Percentiles rank a stretch among this genome's conserved stretches.
Conservation (phyloP, 30 jellyfish, hydroid and myxozoan species). For the Pelagia noctiluca region DNA sequence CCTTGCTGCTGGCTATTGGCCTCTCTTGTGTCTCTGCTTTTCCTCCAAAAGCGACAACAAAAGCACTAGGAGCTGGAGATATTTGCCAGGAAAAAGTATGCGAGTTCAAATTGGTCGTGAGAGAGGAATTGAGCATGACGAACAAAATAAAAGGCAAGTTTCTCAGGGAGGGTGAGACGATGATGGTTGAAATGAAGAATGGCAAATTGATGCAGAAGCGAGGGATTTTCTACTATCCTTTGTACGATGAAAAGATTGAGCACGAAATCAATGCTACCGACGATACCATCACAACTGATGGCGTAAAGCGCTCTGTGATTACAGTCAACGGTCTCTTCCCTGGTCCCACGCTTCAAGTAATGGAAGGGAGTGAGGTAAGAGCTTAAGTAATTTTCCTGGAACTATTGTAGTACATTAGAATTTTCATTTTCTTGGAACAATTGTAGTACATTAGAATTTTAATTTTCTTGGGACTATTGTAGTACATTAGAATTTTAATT, state of each 20-base stretch:
- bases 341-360: conserved; percentile 61
- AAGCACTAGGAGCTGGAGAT: background rate
- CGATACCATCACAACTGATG: conserved; percentile 65
- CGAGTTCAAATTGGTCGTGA: conserved; percentile 10
- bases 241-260: conserved; percentile 7
- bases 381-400: background rate
- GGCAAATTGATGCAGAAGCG: conserved; percentile 40
- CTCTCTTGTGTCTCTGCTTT: too few species aligned
- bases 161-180: conserved; percentile 29
- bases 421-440: too few species aligned
- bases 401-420: background rate
- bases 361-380: conserved; percentile 65
- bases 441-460: too few species aligned
- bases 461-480: too few species aligned
- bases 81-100: conserved; percentile 30
- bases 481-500: too few species aligned
- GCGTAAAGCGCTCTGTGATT: conserved; percentile 34
- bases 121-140: conserved; percentile 61
- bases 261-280: conserved; percentile 41
- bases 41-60: conserved; percentile 12
- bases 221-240: conserved; percentile 38
- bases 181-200: conserved; percentile 23
- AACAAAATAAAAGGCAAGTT: conserved; percentile 12
- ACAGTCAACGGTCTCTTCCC: conserved; percentile 61
- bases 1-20: too few species aligned